Conservation (phyloP, 2,113 vertebrate genomes). For the Saguinus imperator region DNA sequence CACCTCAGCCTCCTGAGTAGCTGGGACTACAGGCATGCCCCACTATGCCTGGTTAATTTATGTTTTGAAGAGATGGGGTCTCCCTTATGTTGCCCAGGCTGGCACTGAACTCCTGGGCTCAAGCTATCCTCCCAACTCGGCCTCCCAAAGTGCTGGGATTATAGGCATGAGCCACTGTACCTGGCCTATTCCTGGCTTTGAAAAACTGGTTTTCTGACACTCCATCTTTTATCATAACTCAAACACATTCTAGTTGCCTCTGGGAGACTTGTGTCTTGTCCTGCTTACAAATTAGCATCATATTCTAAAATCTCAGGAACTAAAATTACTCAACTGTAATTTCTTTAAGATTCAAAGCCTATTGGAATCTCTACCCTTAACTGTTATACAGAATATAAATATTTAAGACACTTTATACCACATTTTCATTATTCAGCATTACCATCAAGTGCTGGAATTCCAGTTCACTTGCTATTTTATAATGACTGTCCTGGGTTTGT, state of each 20-base stretch:
- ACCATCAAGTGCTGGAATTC: neutral
- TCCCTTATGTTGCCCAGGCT: no score
- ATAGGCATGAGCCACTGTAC: no score
- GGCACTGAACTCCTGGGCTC: no score
- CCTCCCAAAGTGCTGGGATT: no score
- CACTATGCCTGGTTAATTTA: no score
- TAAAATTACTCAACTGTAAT: neutral
- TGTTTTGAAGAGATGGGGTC: no score
- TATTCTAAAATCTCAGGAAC: neutral
- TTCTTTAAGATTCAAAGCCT: neutral
- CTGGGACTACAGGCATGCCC: no score
- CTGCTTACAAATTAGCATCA: neutral
- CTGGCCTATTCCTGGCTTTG: neutral
- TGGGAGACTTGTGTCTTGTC: neutral
- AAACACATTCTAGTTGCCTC: rapidly evolving
- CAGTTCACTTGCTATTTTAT: no score
- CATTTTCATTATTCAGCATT: rapidly evolving
- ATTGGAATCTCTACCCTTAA: neutral
- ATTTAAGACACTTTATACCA: neutral
- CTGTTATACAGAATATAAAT: rapidly evolving
- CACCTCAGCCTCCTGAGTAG: no score
- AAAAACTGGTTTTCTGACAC: neutral
- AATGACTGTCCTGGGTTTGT: neutral
- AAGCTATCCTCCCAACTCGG: no score
- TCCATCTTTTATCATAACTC: neutral